phyloP scores from a whole-genome alignment of 2,113 vertebrate genomes.

The Chaetorhynchus papuensis region DNA sequence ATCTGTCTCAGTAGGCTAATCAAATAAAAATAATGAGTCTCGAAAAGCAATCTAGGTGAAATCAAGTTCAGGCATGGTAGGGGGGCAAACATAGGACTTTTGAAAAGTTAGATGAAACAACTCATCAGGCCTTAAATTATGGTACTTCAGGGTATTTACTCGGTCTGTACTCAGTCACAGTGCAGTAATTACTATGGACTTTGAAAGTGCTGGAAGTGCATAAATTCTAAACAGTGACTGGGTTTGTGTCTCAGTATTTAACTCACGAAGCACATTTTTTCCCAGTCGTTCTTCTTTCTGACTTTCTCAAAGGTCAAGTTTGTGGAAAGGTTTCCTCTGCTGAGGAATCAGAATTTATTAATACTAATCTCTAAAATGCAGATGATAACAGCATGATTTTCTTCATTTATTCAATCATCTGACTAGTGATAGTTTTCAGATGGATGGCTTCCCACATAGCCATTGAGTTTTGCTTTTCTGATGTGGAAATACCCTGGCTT shows the following conservation, averaged over 20 bases:
- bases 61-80: neutral
- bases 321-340: conserved; percentile 10
- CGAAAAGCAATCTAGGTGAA: neutral
- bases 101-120: neutral
- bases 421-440: neutral
- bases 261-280: neutral
- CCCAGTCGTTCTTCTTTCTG: neutral
- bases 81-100: neutral
- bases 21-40: neutral
- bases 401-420: neutral
- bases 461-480: neutral
- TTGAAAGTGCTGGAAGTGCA: neutral
- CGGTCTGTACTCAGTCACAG: neutral
- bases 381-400: neutral
- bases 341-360: conserved; percentile 27
- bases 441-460: neutral
- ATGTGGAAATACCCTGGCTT: neutral
- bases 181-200: neutral
- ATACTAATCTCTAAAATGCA: neutral
- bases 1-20: neutral
- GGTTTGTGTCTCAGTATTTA: neutral
- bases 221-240: neutral
- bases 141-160: neutral
- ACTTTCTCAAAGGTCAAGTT: conserved; percentile 35
- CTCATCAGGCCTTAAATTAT: neutral